phyloP scores from a whole-genome alignment of 2,888 invertebrate genomes.

The Polia nebulosa region DNA sequence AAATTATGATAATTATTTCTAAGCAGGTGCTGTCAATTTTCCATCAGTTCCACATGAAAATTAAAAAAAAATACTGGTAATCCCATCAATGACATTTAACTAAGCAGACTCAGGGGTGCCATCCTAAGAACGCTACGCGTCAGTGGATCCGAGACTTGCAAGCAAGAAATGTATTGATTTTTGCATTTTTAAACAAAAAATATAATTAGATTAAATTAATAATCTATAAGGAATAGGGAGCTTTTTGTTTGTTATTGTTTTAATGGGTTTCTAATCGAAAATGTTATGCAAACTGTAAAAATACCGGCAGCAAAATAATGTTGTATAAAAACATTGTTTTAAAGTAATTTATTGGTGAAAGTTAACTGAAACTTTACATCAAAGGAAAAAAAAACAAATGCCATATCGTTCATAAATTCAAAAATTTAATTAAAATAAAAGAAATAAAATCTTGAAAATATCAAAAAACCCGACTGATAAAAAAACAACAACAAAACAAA shows the following conservation, averaged over 20 bases:
- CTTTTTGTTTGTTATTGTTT: background rate
- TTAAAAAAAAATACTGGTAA: constrained; percentile 33
- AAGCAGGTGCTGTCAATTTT: constrained; percentile 37
- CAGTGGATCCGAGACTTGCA: constrained; percentile 27
- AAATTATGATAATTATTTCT: constrained; percentile 16
- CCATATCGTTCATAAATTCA: background rate
- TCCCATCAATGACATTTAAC: constrained; percentile 49
- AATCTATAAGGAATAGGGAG: constrained; percentile 4
- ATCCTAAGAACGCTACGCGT: constrained; percentile 40
- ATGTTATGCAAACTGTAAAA: background rate
- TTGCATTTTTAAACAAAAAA: constrained; percentile 9
- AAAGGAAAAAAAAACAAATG: background rate
- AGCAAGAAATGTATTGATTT: constrained; percentile 16
- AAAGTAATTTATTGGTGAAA: background rate
- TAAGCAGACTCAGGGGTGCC: constrained; percentile 26
- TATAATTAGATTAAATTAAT: constrained; percentile 31
- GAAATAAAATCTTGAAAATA: background rate
- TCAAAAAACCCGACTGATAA: too few species aligned
- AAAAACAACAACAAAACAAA: background rate
- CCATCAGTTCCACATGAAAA: constrained; percentile 26
- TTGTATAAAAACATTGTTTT: background rate
- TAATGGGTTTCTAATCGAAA: background rate
- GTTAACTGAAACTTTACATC: background rate
- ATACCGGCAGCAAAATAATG: background rate
- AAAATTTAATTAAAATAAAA: too few species aligned